A percentile compares a stretch with the other conserved stretches of the same genome.
phyloP scores from a whole-genome alignment of 37 sponge, comb jelly and placozoan species.

The Aphrocallistes beatrix region DNA sequence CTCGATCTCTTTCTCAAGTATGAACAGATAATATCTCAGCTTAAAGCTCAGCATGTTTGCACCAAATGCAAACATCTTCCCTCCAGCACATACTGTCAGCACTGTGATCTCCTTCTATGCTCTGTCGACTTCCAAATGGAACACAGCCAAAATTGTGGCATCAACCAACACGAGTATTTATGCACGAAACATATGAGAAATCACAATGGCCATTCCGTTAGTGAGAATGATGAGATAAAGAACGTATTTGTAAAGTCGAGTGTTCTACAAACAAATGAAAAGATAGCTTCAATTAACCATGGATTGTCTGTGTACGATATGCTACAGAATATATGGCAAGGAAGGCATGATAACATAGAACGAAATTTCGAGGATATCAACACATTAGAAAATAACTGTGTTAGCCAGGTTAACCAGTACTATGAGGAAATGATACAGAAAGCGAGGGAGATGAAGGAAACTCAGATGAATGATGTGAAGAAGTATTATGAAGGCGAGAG shows the following conservation, averaged over 20 bases:
- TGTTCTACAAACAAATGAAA: neutral
- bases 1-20: neutral
- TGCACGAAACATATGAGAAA: neutral
- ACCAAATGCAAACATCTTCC: neutral
- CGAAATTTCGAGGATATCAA: neutral
- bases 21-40: neutral
- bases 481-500: neutral
- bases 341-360: neutral
- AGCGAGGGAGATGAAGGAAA: neutral
- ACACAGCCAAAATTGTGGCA: neutral
- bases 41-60: neutral
- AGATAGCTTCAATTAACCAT: neutral
- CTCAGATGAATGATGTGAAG: neutral
- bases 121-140: neutral
- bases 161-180: neutral
- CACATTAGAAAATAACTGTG: neutral
- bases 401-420: neutral
- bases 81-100: neutral
- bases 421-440: neutral
- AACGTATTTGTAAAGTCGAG: neutral
- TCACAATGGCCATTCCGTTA: neutral
- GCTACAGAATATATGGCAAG: neutral
- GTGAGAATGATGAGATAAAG: neutral
- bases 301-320: neutral
- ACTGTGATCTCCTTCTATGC: neutral